Conservation (phyloP, 2,797 vertebrate species). For the Crenuchus spilurus region DNA sequence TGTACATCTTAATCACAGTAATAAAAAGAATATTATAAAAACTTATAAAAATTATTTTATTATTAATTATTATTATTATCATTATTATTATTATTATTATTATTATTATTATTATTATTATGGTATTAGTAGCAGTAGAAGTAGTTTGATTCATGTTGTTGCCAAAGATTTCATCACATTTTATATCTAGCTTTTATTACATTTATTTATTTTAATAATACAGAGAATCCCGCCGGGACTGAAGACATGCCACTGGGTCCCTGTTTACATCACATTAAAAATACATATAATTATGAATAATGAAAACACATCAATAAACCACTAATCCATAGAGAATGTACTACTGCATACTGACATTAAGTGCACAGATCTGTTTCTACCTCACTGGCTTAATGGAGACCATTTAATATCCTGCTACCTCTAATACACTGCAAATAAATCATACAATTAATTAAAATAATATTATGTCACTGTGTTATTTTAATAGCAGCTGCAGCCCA, state of each 20-base stretch:
- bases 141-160: neutral
- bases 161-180: neutral
- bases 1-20: too few relatives aligned
- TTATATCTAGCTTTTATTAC: neutral
- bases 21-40: too few relatives aligned
- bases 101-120: too few relatives aligned
- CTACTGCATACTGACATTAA: neutral
- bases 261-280: neutral
- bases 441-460: too few relatives aligned
- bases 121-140: too few relatives aligned
- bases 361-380: neutral
- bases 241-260: neutral
- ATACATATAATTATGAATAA: conserved; percentile 3
- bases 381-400: neutral
- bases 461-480: too few relatives aligned
- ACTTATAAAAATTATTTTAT: too few relatives aligned
- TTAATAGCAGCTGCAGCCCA: too few relatives aligned
- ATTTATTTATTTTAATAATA: neutral
- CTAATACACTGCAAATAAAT: too few relatives aligned
- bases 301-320: neutral
- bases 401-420: too few relatives aligned
- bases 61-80: too few relatives aligned
- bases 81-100: too few relatives aligned
- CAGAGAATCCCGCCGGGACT: neutral
- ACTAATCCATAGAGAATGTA: neutral